Evolutionary conservation across 2,797 vertebrate genomes (phyloP), one percentile per base, ranked within the genome.

Genomic region (Propithecus perrieri): DNA sequence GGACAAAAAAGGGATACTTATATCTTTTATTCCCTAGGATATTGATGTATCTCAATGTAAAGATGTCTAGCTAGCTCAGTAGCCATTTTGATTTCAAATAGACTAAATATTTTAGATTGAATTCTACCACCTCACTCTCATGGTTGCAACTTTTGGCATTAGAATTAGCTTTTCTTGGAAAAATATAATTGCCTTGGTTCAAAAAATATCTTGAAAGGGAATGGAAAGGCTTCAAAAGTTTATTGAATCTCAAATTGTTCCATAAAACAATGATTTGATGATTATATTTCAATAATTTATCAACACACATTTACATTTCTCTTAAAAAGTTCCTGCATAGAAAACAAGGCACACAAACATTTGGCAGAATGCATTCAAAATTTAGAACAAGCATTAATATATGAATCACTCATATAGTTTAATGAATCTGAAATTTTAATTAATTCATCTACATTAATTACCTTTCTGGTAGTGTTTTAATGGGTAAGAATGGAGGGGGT

Each of bases 41-140:
- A 89, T n/a, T 57, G 38, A 81, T 67, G 11, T 93, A 38, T 53
- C 15, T 69, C 48, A 50, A 1, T 81, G n/a, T 18, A 59, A 88
- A 89, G 30, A 71, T 86, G 61, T 43, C 5, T 90, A 72, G 24
- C 91, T 79, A 90, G 12, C 17, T 87, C 46, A 91, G 11, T 67
- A 80, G 41, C 15, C 61, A 22, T 79, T 86, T 93, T 86, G 33
- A 87, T 92, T 96, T 95, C 33, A 83, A 89, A 76, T 48, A 83
- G 46, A 84, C 5, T 24, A 95, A 87, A 75, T 95, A 83, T 88
- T 95, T 97, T 96, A 74, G 22, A 93, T 85, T 88, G n/a, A 95
- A 81, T 96, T 59, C 33, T 85, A 61, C 18, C 12, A 69, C 18
- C 41, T 84, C 87, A 80, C 10, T 95, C 87, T 85, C 53, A 74